A percentile compares a stretch with the other conserved stretches of the same genome.
These are phyloP conservation scores for Stenodema calcarata DNA, from an alignment of 2,888 invertebrate species.

Conservation along the genomic window DNA sequence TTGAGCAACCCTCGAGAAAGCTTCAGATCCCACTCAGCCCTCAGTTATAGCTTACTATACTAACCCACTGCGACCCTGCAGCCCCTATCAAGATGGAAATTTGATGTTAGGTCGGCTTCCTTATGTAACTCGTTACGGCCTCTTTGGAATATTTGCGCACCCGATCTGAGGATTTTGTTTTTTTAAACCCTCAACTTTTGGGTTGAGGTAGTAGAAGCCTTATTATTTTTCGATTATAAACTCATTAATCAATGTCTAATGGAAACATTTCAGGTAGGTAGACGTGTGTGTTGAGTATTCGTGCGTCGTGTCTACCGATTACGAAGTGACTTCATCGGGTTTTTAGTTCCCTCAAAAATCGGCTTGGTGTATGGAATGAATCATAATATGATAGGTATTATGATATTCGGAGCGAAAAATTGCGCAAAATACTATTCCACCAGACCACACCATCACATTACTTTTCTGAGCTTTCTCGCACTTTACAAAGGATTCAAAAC, in stretches of 20 bases:
- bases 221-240: not conserved
- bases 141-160: not conserved
- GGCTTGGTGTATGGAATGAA: too few relatives aligned
- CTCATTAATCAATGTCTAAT: not conserved
- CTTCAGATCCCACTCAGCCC: not conserved
- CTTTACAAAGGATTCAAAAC: too few relatives aligned
- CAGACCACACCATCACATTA: too few relatives aligned
- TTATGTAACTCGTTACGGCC: not conserved
- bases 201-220: not conserved
- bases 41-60: not conserved
- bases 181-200: not conserved
- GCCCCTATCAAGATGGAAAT: not conserved
- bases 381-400: too few relatives aligned
- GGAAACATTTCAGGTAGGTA: not conserved
- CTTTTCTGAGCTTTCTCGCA: too few relatives aligned
- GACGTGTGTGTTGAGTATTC: not conserved
- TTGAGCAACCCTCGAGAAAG: not conserved
- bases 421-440: too few relatives aligned
- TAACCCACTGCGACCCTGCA: not conserved
- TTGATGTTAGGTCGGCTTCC: not conserved
- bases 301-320: too few relatives aligned
- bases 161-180: not conserved
- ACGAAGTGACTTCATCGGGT: not conserved
- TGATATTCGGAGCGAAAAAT: too few relatives aligned
- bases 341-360: not conserved